Conservation (phyloP, 2,113 vertebrate species). For the Xiphophorus couchianus region DNA sequence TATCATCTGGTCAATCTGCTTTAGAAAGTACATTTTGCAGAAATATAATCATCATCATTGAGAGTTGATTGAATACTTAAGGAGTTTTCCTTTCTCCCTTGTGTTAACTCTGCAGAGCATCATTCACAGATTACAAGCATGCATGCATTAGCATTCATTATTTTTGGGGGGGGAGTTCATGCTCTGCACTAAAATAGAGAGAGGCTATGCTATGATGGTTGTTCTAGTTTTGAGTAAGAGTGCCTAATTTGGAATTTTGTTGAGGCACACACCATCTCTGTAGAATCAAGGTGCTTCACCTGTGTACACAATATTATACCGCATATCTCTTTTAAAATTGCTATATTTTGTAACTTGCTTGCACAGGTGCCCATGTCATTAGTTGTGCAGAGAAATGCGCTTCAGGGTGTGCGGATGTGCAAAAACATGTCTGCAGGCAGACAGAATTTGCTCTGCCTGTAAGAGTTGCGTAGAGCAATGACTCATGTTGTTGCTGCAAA, state of each 20-base stretch:
- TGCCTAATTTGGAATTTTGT: constrained; percentile 2
- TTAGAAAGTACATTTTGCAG: neutral
- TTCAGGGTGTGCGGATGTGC: constrained; percentile 52
- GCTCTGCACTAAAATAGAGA: constrained; percentile 19
- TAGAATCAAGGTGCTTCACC: neutral
- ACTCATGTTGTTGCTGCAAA: constrained; percentile 44
- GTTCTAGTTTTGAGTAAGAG: constrained; percentile 32
- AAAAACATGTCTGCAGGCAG: constrained; percentile 69
- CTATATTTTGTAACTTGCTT: neutral
- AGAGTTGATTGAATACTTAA: neutral
- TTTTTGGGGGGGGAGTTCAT: constrained; percentile 32
- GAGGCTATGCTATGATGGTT: constrained; percentile 28
- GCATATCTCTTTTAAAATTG: constrained; percentile 11
- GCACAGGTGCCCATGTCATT: constrained; percentile 12
- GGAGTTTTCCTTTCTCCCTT: neutral
- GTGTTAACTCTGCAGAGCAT: constrained; percentile 50
- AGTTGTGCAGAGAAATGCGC: constrained; percentile 33
- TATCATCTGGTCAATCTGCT: neutral
- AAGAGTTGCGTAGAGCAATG: constrained; percentile 35
- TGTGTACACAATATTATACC: neutral
- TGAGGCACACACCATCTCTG: constrained; percentile 8
- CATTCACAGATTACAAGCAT: constrained; percentile 56
- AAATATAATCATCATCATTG: neutral
- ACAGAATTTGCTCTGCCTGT: constrained; percentile 61
- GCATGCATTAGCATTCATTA: constrained; percentile 76